Base-by-base conservation (phyloP, 2,888 invertebrate species). In the Calameuta pallipes region DNA sequence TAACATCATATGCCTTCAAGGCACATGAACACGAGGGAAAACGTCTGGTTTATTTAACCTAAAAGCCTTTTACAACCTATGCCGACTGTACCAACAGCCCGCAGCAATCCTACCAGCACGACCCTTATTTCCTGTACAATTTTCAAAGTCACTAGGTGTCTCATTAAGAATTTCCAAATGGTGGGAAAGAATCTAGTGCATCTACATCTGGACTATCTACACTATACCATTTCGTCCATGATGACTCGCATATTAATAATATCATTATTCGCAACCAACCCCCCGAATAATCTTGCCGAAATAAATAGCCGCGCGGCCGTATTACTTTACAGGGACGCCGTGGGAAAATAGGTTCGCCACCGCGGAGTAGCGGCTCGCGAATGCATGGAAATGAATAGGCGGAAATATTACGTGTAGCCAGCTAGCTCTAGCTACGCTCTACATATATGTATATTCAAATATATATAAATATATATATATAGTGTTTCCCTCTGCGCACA, bases 11-110 rank as follows among this genome's bases (percentile, higher is more conserved):
- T 86, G 86, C 76, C 56, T 56, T 23, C 1, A 0, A 56, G 56
- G 56, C 56, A 56, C 56, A 56, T 23, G 23, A 2, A 56, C 56
- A 9, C 56, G 13, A 84, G 83, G 83, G 82, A 84, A 81, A 84
- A 85, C 83, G 82, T 82, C 80, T 84, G 83, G 86, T 87, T 88
- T 87, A 84, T 81, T 87, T 86, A 87, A 87, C 82, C 84, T 85
- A 84, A 86, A 85, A 85, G 83, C 76, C 74, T 82, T 79, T 83
- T 79, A 68, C 37, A 76, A 9, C 1, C 23, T 23, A 23, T 23
- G 9, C 23, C 2, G 23, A 56, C 56, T 56, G 9, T 56, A 56
- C 23, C 23, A 23, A 56, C 56, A 56, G 9, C 23, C 56, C 9
- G 0, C 6, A 9, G 56, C 56, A 56, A 9, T 56, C 0, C 56